Evolutionary conservation across 92 coral and sea anemone species (phyloP).

Genomic region (Pocillopora meandrina): DNA sequence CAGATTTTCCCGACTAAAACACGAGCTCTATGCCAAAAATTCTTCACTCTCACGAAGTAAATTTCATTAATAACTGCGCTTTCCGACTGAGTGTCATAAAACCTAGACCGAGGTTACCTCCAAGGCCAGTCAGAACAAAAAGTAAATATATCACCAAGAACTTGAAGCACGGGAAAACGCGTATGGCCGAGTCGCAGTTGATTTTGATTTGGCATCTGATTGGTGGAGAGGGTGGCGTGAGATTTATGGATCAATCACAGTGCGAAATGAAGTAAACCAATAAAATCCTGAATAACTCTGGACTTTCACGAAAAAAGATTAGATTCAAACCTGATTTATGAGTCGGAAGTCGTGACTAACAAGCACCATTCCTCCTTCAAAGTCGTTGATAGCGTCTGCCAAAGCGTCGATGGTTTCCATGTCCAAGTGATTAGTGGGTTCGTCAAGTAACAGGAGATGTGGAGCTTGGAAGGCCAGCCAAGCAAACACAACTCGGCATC

Average conservation of each 20-base stretch:
- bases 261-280: too few relatives aligned
- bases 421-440: slow-evolving; percentile 99
- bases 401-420: slow-evolving; percentile 98
- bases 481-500: slow-evolving; percentile 99
- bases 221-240: too few relatives aligned
- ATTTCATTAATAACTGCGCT: not conserved
- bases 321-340: slow-evolving; percentile 80
- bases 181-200: too few relatives aligned
- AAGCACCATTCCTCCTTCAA: slow-evolving; percentile 94
- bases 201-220: too few relatives aligned
- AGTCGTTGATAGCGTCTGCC: slow-evolving; percentile 94
- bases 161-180: too few relatives aligned
- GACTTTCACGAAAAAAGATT: too few relatives aligned
- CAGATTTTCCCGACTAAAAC: not conserved
- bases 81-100: too few relatives aligned
- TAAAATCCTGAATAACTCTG: too few relatives aligned
- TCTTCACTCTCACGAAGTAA: not conserved
- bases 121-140: too few relatives aligned
- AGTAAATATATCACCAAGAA: too few relatives aligned
- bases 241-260: too few relatives aligned
- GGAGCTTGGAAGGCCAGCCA: slow-evolving; percentile 98
- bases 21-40: not conserved
- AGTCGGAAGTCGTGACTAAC: slow-evolving; percentile 99
- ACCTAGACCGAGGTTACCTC: too few relatives aligned
- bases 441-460: slow-evolving; percentile 92